Evolutionary conservation across 1,140 invertebrate species (phyloP).

Genomic region (Cotesia glomerata): DNA sequence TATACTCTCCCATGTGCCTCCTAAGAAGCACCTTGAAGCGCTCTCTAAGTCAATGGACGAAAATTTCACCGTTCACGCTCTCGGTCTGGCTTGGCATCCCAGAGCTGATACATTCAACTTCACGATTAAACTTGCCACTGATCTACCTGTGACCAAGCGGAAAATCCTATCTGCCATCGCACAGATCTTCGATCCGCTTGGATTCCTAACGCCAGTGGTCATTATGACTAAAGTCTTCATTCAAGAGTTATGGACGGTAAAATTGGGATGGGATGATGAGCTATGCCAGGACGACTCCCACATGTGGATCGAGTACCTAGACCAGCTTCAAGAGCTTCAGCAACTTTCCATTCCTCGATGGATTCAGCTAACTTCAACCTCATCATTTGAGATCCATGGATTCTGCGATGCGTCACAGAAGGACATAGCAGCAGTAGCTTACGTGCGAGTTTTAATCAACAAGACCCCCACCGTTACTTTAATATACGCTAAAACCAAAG

Average conservation of each 20-base stretch:
- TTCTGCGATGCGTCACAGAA: constrained; percentile 35
- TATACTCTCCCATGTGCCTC: neutral
- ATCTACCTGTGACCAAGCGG: constrained; percentile 22
- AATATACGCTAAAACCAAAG: constrained; percentile 39
- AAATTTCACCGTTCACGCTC: neutral
- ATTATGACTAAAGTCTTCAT: constrained; percentile 45
- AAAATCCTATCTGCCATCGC: constrained; percentile 33
- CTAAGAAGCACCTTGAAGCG: neutral
- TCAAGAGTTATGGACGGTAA: constrained; percentile 43
- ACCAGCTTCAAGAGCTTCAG: neutral
- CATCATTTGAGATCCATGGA: constrained; percentile 28
- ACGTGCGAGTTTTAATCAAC: constrained; percentile 12
- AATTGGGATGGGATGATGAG: constrained; percentile 46
- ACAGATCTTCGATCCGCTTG: constrained; percentile 36
- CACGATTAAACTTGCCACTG: neutral
- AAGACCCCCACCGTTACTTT: neutral
- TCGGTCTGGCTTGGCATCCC: neutral
- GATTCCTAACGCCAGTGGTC: constrained; percentile 30
- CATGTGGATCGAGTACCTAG: constrained; percentile 12
- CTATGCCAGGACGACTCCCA: constrained; percentile 14
- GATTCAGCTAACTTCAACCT: neutral
- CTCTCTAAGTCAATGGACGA: neutral
- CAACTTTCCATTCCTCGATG: constrained; percentile 21
- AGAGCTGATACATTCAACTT: neutral
- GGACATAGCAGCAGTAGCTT: constrained; percentile 32